These are phyloP conservation scores for Enteromius fasciolatus DNA, from an alignment of 2,797 vertebrate genomes.

Conservation along the genomic window DNA sequence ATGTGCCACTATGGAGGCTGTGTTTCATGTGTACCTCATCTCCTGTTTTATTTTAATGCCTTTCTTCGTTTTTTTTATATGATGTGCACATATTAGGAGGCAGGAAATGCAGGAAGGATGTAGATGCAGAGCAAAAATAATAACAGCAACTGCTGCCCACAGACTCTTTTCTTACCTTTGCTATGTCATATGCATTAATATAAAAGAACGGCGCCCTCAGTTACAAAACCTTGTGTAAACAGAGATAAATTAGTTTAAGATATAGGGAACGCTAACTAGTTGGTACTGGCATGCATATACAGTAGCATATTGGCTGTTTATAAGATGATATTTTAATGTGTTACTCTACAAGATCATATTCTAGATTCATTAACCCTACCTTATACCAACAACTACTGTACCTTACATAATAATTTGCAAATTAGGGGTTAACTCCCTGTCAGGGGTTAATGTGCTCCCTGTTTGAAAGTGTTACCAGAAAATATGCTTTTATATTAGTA, in stretches of 20 bases:
- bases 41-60: constrained; percentile 2
- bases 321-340: neutral
- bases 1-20: neutral
- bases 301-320: neutral
- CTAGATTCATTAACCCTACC: neutral
- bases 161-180: constrained; percentile 3
- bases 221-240: neutral
- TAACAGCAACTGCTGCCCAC: constrained; percentile 12
- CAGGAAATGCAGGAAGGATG: constrained; percentile 54
- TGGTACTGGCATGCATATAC: neutral
- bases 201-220: neutral
- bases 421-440: neutral
- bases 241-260: neutral
- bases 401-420: neutral
- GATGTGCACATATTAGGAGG: constrained; percentile 44
- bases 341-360: neutral
- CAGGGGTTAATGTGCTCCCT: neutral
- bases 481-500: neutral
- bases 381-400: neutral
- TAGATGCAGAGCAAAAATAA: constrained; percentile 18
- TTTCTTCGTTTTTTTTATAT: neutral
- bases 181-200: neutral
- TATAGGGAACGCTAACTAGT: neutral
- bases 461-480: neutral
- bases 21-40: neutral